These are phyloP conservation scores for Hydrozoanthus tunicans DNA, from an alignment of 64 coral and sea anemone genomes.

Conservation along the genomic window DNA sequence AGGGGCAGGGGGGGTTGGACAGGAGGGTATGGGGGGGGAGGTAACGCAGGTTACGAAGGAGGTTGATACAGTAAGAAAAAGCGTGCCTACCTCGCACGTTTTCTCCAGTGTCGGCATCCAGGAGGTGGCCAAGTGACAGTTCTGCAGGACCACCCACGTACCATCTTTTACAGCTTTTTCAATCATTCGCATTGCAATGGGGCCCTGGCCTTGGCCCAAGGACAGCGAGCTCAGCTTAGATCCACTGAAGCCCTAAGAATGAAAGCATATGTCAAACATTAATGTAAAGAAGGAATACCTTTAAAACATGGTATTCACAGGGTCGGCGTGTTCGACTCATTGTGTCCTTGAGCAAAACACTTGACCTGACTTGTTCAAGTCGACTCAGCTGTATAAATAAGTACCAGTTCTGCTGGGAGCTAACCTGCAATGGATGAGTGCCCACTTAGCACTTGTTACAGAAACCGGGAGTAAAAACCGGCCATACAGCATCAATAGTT, in stretches of 20 bases:
- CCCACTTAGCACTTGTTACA: too few relatives aligned
- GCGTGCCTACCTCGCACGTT: constrained; percentile 80
- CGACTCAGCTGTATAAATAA: too few relatives aligned
- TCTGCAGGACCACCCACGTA: constrained; percentile 98
- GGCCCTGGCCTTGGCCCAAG: constrained; percentile 97
- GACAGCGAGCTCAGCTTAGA: constrained; percentile 98
- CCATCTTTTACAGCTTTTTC: constrained; percentile 95
- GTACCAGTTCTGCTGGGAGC: too few relatives aligned
- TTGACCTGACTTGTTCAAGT: too few relatives aligned
- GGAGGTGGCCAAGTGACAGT: constrained; percentile 97
- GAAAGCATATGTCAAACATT: background rate
- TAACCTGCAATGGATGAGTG: too few relatives aligned
- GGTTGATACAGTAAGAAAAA: background rate
- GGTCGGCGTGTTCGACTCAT: too few relatives aligned
- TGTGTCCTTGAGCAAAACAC: too few relatives aligned
- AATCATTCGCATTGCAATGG: constrained; percentile 99
- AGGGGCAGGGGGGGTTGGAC: background rate
- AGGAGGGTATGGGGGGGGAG: background rate
- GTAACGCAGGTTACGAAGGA: background rate
- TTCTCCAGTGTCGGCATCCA: constrained; percentile 99
- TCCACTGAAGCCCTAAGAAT: constrained; percentile 88
- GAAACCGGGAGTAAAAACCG: too few relatives aligned
- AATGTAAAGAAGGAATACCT: too few relatives aligned
- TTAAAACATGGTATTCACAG: too few relatives aligned
- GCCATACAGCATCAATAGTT: too few relatives aligned